Conservation (phyloP, 92 coral and sea anemone species). For the Muricea muricata region DNA sequence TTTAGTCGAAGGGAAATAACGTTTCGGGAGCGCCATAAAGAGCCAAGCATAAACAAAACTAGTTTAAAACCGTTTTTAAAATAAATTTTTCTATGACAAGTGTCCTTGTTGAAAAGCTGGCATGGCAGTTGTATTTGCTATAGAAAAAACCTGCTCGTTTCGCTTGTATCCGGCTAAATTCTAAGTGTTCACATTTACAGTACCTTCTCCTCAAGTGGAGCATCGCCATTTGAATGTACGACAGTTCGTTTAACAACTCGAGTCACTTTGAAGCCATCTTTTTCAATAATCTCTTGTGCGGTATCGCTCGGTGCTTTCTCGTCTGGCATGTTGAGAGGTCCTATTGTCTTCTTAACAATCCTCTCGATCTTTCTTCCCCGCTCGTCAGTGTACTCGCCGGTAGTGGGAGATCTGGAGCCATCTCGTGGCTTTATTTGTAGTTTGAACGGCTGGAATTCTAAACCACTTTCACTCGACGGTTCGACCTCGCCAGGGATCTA, state of each 20-base stretch:
- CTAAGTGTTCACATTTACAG: too few relatives aligned
- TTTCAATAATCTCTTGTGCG: constrained; percentile 68
- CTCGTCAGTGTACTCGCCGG: background rate
- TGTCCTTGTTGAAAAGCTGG: too few relatives aligned
- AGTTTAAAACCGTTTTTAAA: too few relatives aligned
- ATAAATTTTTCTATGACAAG: too few relatives aligned
- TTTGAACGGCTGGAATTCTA: constrained; percentile 43
- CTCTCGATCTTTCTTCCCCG: constrained; percentile 16
- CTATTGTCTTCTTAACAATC: constrained; percentile 32
- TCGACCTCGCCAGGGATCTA: constrained; percentile 15
- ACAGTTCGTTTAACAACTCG: constrained; percentile 49
- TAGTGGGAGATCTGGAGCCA: background rate
- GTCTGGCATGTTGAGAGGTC: constrained; percentile 3
- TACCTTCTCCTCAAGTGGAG: constrained; percentile 25
- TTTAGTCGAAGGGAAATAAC: too few relatives aligned
- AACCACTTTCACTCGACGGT: background rate
- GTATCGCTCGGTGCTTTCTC: background rate
- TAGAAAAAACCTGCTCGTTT: too few relatives aligned
- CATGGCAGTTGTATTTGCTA: too few relatives aligned
- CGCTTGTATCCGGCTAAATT: too few relatives aligned
- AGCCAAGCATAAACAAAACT: too few relatives aligned
- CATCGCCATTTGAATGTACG: background rate
- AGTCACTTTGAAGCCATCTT: constrained; percentile 59
- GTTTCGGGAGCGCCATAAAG: too few relatives aligned
- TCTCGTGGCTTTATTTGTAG: constrained; percentile 21